These are phyloP conservation scores for Percopsis transmontana DNA, from an alignment of 2,113 vertebrate genomes.

Conservation along the genomic window DNA sequence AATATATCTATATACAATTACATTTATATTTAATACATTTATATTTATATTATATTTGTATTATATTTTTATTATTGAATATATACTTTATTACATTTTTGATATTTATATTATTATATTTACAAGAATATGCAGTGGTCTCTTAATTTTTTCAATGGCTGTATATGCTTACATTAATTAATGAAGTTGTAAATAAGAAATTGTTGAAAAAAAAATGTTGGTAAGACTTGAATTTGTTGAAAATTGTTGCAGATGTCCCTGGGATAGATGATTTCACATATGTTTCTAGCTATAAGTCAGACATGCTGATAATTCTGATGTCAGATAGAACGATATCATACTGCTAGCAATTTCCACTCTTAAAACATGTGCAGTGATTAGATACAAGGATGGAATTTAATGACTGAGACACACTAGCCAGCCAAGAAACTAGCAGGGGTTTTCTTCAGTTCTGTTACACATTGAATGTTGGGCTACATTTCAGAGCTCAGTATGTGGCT, in stretches of 20 bases:
- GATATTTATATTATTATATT: too few relatives aligned
- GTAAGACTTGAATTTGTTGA: constrained; percentile 39
- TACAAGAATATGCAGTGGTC: too few relatives aligned
- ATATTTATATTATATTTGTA: too few relatives aligned
- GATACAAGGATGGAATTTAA: constrained; percentile 19
- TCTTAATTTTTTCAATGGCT: too few relatives aligned
- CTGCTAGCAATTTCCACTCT: constrained; percentile 50
- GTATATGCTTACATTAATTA: constrained; percentile 43
- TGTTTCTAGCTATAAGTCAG: constrained; percentile 51
- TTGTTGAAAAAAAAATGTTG: constrained; percentile 2
- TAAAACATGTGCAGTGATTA: constrained; percentile 34
- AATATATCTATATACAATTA: too few relatives aligned
- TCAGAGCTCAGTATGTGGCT: constrained; percentile 20
- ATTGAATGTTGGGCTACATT: background rate
- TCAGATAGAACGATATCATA: constrained; percentile 35
- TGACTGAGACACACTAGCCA: constrained; percentile 16
- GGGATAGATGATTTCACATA: constrained; percentile 45
- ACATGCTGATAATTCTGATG: constrained; percentile 46
- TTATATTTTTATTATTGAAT: constrained; percentile 47
- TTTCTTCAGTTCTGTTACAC: background rate
- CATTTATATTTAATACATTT: too few relatives aligned
- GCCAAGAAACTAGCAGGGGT: constrained; percentile 11
- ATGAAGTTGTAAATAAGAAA: constrained; percentile 29
- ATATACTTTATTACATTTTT: too few relatives aligned
- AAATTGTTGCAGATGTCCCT: constrained; percentile 34